Conservation (phyloP, 2,888 invertebrate genomes). For the Gandaritis pyraliata region DNA sequence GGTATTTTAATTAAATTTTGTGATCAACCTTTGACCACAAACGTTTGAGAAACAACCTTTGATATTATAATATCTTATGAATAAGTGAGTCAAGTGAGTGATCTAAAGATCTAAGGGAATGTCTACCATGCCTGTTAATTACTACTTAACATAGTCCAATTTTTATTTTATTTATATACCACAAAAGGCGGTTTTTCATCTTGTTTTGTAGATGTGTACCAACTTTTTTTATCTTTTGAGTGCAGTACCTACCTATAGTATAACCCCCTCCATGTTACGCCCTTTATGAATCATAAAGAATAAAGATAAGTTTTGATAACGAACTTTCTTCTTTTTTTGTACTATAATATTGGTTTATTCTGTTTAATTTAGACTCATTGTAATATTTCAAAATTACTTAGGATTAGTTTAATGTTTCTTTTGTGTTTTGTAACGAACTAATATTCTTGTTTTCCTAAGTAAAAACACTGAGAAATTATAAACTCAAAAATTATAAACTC, state of each 20-base stretch:
- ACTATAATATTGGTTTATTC: conserved; percentile 17
- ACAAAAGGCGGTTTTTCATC: too few species aligned
- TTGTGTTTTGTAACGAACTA: too few species aligned
- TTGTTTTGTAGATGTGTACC: too few species aligned
- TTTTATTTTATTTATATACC: too few species aligned
- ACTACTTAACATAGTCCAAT: too few species aligned
- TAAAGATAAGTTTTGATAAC: conserved; percentile 22
- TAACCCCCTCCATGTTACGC: not conserved
- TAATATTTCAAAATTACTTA: not conserved
- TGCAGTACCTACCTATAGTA: not conserved
- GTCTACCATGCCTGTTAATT: too few species aligned
- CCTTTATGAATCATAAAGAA: conserved; percentile 23
- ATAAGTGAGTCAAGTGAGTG: not conserved
- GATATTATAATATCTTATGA: not conserved
- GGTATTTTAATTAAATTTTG: conserved; percentile 3
- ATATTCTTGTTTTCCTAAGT: too few species aligned
- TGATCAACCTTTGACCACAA: not conserved
- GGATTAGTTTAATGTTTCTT: too few species aligned
- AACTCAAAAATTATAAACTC: too few species aligned
- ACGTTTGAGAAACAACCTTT: conserved; percentile 2
- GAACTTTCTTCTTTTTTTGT: conserved; percentile 15
- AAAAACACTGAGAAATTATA: too few species aligned
- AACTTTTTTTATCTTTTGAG: not conserved
- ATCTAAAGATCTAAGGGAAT: too few species aligned
- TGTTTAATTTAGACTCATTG: conserved; percentile 12